phyloP scores from a whole-genome alignment of 2,797 vertebrate species.

The Sebastes hopkinsi region DNA sequence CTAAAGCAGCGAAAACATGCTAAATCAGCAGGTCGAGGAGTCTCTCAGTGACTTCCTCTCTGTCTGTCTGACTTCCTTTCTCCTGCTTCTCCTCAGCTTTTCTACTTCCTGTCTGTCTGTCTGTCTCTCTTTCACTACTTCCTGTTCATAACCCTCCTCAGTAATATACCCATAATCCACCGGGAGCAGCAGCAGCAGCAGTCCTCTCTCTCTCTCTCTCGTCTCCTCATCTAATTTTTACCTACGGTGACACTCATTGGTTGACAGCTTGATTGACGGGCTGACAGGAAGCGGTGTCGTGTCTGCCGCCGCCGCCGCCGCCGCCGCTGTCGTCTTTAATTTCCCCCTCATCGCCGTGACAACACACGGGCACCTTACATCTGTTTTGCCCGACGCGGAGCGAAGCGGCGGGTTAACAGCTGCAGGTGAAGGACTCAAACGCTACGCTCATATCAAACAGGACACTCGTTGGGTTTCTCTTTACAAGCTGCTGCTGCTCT shows the following conservation, averaged over 20 bases:
- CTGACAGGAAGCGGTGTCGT: slow-evolving; percentile 52
- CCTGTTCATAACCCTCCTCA: neutral
- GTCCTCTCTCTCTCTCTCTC: neutral
- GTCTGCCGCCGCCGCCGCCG: neutral
- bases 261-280: slow-evolving; percentile 65
- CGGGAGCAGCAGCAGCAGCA: neutral
- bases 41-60: neutral
- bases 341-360: slow-evolving; percentile 53
- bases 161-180: slow-evolving; percentile 20
- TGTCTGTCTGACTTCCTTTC: neutral
- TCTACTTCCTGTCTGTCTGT: neutral
- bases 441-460: neutral
- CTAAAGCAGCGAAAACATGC: neutral
- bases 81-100: neutral
- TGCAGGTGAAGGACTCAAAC: slow-evolving; percentile 38
- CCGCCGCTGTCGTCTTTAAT: slow-evolving; percentile 65
- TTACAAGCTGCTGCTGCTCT: neutral
- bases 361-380: slow-evolving; percentile 39
- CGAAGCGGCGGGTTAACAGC: slow-evolving; percentile 16
- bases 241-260: slow-evolving; percentile 55
- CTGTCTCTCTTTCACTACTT: neutral
- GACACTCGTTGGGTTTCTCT: neutral
- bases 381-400: slow-evolving; percentile 23
- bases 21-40: neutral
- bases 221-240: slow-evolving; percentile 27